Percentiles rank a stretch among this genome's conserved stretches.
These are phyloP conservation scores for Elegia similella DNA, from an alignment of 2,888 invertebrate species.

Conservation along the genomic window DNA sequence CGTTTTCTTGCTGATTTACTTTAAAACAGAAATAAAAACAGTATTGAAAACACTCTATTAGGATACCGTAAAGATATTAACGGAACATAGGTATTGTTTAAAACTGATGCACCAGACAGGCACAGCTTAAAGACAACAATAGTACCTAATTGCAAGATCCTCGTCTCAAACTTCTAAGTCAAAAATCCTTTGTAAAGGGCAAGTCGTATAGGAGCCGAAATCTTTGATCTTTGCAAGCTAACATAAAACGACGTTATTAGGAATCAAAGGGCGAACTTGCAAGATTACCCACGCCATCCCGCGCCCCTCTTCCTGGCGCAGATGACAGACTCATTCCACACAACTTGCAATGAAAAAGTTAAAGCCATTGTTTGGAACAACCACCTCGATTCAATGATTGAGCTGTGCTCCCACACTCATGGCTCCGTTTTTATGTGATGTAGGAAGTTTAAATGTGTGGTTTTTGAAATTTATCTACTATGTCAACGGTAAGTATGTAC, in stretches of 20 bases:
- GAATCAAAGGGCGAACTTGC: conserved; percentile 32
- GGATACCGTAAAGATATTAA: no score
- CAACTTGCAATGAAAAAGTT: conserved; percentile 28
- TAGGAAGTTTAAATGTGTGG: no score
- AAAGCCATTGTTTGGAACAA: background rate
- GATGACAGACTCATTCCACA: conserved; percentile 30
- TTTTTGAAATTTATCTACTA: no score
- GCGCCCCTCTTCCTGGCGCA: conserved; percentile 28
- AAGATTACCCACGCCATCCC: conserved; percentile 28
- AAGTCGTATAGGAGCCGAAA: conserved; percentile 19
- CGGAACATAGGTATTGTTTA: no score
- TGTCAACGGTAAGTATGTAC: no score
- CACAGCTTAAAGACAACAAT: conserved; percentile 4
- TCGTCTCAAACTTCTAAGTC: background rate
- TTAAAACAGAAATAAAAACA: no score
- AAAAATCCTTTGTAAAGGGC: conserved; percentile 8
- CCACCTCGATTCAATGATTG: background rate
- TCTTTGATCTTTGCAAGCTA: conserved; percentile 30
- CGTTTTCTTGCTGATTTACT: no score
- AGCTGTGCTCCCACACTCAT: background rate
- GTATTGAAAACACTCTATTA: no score
- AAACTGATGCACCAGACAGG: no score
- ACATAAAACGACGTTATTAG: conserved; percentile 31
- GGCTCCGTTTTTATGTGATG: no score
- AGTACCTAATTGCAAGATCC: background rate